Percentiles rank a stretch among this genome's conserved stretches.
phyloP scores from a whole-genome alignment of 2,888 invertebrate genomes.

The Caenorhabditis imperialis region DNA sequence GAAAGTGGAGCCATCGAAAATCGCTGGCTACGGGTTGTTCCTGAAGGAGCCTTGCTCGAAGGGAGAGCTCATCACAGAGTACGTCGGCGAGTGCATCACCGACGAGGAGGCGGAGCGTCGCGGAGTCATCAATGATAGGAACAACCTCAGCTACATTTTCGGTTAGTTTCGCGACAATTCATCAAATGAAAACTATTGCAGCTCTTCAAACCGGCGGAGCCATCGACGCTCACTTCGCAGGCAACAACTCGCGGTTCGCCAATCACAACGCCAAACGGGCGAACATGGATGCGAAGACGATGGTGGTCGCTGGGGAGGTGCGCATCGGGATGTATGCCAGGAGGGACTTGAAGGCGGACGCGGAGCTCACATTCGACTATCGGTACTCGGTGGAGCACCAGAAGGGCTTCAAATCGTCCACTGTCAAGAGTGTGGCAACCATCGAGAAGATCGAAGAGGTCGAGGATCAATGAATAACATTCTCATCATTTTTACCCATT shows the following conservation, averaged over 20 bases:
- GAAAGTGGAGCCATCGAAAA: conserved; percentile 94
- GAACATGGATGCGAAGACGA: not conserved
- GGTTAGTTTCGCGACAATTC: too few relatives aligned
- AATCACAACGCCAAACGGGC: not conserved
- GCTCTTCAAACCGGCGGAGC: not conserved
- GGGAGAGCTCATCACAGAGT: conserved; percentile 99
- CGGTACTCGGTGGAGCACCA: not conserved
- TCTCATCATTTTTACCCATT: too few relatives aligned
- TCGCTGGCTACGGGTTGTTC: conserved; percentile 99
- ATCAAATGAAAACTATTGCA: too few relatives aligned
- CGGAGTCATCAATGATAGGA: conserved; percentile 99
- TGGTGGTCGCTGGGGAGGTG: not conserved
- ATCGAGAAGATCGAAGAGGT: too few relatives aligned
- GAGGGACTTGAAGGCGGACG: not conserved
- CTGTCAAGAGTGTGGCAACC: too few relatives aligned
- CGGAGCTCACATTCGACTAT: not conserved
- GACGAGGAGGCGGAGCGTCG: conserved; percentile 98
- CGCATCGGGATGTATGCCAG: not conserved
- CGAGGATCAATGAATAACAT: too few relatives aligned
- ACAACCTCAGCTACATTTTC: conserved; percentile 98
- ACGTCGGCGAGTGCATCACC: conserved; percentile 95
- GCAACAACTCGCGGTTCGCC: not conserved
- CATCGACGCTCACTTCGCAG: not conserved
- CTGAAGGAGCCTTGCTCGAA: conserved; percentile 90
- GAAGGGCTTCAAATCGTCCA: too few relatives aligned